These are phyloP conservation scores for Acleris emargana DNA, from an alignment of 2,888 invertebrate species.

Conservation along the genomic window DNA sequence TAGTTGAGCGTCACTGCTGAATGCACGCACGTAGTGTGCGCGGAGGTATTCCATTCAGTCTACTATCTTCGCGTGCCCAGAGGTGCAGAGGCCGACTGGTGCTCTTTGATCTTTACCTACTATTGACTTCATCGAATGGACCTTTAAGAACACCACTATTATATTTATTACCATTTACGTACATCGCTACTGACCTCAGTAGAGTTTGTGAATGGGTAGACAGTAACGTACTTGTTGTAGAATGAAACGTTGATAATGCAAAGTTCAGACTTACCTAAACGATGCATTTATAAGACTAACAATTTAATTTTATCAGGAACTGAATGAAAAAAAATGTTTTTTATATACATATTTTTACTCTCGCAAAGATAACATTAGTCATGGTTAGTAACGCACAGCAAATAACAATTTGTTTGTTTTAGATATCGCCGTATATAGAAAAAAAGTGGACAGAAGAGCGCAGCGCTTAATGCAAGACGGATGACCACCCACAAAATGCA, in stretches of 20 bases:
- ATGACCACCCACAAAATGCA: slow-evolving; percentile 73
- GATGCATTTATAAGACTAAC: background rate
- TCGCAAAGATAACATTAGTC: slow-evolving; percentile 26
- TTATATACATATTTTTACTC: slow-evolving; percentile 7
- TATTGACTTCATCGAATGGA: slow-evolving; percentile 73
- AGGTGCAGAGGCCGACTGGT: slow-evolving; percentile 40
- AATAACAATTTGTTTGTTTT: slow-evolving; percentile 34
- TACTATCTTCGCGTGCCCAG: slow-evolving; percentile 45
- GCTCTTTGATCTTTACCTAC: slow-evolving; percentile 56
- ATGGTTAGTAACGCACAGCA: slow-evolving; percentile 25
- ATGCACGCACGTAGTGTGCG: slow-evolving; percentile 49
- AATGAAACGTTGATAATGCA: background rate
- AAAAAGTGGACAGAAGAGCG: slow-evolving; percentile 41
- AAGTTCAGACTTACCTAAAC: background rate
- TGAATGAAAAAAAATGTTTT: background rate
- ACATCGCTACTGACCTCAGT: slow-evolving; percentile 45
- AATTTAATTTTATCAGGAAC: background rate
- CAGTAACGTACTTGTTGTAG: slow-evolving; percentile 15
- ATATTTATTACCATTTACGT: slow-evolving; percentile 50
- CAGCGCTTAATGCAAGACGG: slow-evolving; percentile 57
- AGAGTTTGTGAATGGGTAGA: slow-evolving; percentile 42
- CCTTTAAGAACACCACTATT: slow-evolving; percentile 60
- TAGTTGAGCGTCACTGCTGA: slow-evolving; percentile 34
- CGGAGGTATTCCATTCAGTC: slow-evolving; percentile 52
- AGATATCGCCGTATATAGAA: slow-evolving; percentile 31